Conservation (phyloP, 2,113 vertebrate species). For the Chionodraco myersi region DNA sequence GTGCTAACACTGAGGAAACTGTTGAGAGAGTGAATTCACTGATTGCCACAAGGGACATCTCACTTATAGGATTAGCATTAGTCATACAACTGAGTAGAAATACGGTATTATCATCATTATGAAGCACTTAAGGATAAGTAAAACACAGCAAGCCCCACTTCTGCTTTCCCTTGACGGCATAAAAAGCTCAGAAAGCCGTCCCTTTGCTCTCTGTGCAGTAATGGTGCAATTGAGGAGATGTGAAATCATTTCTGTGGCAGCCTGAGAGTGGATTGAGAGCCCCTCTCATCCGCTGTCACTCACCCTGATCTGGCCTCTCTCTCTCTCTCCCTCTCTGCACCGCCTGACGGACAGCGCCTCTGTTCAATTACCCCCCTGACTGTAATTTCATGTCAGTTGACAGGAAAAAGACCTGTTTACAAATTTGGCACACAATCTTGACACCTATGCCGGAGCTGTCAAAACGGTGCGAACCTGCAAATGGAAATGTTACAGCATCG, state of each 20-base stretch:
- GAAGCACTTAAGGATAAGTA: constrained; percentile 53
- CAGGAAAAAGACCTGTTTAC: constrained; percentile 65
- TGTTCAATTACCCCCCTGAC: constrained; percentile 59
- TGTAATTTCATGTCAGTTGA: constrained; percentile 71
- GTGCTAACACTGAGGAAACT: background rate
- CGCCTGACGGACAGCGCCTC: constrained; percentile 59
- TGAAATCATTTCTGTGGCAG: constrained; percentile 64
- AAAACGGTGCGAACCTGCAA: constrained; percentile 38
- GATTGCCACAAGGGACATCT: constrained; percentile 53
- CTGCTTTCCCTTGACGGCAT: constrained; percentile 30
- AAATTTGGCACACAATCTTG: constrained; percentile 61
- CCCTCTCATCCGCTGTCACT: constrained; percentile 71
- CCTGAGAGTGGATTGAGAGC: constrained; percentile 64
- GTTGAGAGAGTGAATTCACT: constrained; percentile 11
- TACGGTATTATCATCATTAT: constrained; percentile 39
- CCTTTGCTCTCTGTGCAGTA: constrained; percentile 47
- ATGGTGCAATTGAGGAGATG: constrained; percentile 59
- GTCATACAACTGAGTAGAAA: constrained; percentile 37
- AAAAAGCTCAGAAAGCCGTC: constrained; percentile 50
- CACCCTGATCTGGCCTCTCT: constrained; percentile 54
- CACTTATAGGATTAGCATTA: constrained; percentile 54
- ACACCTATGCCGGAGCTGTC: constrained; percentile 54
- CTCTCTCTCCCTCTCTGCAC: constrained; percentile 34
- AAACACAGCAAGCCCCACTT: constrained; percentile 35
- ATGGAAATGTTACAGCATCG: constrained; percentile 40